These are phyloP conservation scores for Chromoteleia sp. DNA, from an alignment of 2,888 invertebrate species.

Conservation along the genomic window DNA sequence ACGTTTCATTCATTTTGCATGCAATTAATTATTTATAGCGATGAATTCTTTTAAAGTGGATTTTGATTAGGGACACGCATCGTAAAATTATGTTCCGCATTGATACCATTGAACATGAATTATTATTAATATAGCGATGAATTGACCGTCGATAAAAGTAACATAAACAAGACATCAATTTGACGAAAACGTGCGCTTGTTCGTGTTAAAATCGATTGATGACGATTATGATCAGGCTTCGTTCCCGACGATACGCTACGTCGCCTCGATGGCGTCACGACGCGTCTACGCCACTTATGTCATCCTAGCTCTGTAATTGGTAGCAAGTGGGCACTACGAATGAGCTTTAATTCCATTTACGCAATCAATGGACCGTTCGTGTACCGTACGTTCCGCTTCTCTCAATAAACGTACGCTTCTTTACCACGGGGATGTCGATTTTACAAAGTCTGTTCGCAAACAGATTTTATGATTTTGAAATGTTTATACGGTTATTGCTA, in stretches of 20 bases:
- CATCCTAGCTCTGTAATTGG: constrained; percentile 75
- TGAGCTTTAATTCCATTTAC: constrained; percentile 77
- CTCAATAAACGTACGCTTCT: constrained; percentile 20
- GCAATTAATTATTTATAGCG: too few species aligned
- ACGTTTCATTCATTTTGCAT: too few species aligned
- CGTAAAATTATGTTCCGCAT: too few species aligned
- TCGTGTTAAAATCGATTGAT: constrained; percentile 44
- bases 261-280: constrained; percentile 64
- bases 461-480: too few species aligned
- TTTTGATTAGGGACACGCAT: too few species aligned
- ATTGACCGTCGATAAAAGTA: not conserved
- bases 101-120: too few species aligned
- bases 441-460: too few species aligned
- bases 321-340: constrained; percentile 75
- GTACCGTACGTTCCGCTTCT: constrained; percentile 29
- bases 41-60: too few species aligned
- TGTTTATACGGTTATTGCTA: too few species aligned
- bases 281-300: constrained; percentile 72
- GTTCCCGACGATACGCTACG: constrained; percentile 42
- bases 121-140: too few species aligned
- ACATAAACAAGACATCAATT: constrained; percentile 21
- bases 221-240: constrained; percentile 55
- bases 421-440: not conserved
- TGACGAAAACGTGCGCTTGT: constrained; percentile 2
- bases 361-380: constrained; percentile 74